A percentile compares a stretch with the other conserved stretches of the same genome.
These are phyloP conservation scores for Saguinus midas DNA, from an alignment of 2,113 vertebrate species.

Conservation along the genomic window DNA sequence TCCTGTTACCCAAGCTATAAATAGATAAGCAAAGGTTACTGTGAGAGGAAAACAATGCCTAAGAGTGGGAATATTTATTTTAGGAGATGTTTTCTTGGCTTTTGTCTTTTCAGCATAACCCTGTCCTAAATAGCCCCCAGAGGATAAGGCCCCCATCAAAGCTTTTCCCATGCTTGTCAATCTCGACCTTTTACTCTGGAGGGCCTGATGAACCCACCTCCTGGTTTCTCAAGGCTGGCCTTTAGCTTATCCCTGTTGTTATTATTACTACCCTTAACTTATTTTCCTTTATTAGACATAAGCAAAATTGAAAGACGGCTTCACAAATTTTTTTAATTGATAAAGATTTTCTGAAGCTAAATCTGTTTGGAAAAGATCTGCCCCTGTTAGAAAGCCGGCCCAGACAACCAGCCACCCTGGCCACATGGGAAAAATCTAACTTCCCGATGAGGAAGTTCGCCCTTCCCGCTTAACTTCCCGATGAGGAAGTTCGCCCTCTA, in stretches of 20 bases:
- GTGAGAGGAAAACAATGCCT: constrained; percentile 5
- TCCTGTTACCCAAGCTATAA: constrained; percentile 40
- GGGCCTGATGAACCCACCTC: not conserved
- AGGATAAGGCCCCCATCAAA: not conserved
- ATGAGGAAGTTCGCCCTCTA: too few species aligned
- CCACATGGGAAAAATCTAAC: too few species aligned
- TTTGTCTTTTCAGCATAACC: not conserved
- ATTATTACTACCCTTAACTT: not conserved
- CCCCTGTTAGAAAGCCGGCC: too few species aligned
- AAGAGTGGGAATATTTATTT: not conserved
- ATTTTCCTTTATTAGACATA: not conserved
- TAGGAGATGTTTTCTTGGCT: not conserved
- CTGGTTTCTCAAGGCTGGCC: not conserved
- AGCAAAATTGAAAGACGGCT: not conserved
- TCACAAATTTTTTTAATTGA: not conserved
- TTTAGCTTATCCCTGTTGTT: not conserved
- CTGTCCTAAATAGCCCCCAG: not conserved
- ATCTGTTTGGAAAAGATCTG: too few species aligned
- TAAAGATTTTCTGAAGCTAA: not conserved
- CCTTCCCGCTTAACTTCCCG: too few species aligned
- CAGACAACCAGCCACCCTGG: too few species aligned
- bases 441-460: too few species aligned
- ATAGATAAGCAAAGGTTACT: constrained; percentile 28
- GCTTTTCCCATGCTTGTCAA: not conserved
- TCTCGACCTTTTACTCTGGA: not conserved